Conservation (phyloP, 2,113 vertebrate species). For the Ranitomeya imitator region DNA sequence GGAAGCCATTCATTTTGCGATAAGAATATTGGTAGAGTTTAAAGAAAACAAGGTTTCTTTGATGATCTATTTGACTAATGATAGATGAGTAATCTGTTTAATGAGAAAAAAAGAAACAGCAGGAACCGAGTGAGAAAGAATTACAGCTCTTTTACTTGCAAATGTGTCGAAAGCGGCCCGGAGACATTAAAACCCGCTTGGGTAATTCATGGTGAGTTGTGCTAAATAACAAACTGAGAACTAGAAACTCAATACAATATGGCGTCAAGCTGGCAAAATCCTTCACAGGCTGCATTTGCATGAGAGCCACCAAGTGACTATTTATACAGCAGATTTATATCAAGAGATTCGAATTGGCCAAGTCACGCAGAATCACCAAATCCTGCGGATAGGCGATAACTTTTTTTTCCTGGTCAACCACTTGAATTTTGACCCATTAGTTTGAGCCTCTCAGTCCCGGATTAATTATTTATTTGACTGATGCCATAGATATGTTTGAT, state of each 20-base stretch:
- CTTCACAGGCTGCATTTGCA: too few relatives aligned
- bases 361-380: too few relatives aligned
- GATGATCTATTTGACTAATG: conserved; percentile 3
- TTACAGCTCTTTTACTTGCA: background rate
- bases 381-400: too few relatives aligned
- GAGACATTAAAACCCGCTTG: background rate
- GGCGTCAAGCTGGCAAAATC: too few relatives aligned
- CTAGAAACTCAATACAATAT: background rate
- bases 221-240: background rate
- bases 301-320: too few relatives aligned
- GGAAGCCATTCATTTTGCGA: conserved; percentile 17
- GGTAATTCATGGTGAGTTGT: background rate
- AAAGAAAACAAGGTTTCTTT: background rate
- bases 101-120: conserved; percentile 1
- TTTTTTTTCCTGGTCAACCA: too few relatives aligned
- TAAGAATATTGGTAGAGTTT: conserved; percentile 3
- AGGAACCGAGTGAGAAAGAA: background rate
- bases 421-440: too few relatives aligned
- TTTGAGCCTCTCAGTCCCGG: too few relatives aligned
- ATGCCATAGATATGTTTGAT: too few relatives aligned
- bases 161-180: background rate
- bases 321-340: background rate
- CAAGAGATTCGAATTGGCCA: too few relatives aligned
- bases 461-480: too few relatives aligned
- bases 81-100: conserved; percentile 8